These are phyloP conservation scores for Eidolon helvum DNA, from an alignment of 2,113 vertebrate species.

Conservation along the genomic window DNA sequence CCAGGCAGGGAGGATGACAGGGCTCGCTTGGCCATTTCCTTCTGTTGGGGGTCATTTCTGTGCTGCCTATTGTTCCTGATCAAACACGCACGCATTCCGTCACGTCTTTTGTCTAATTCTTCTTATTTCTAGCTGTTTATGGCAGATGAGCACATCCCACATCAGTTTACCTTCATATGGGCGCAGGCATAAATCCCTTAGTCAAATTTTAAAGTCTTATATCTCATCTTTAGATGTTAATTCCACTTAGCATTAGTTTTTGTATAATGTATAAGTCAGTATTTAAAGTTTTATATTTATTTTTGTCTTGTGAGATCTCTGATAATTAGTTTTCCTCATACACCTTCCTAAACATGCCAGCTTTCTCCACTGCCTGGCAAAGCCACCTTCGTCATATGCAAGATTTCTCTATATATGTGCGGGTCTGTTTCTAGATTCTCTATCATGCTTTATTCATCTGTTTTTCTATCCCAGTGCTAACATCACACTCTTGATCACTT, in stretches of 20 bases:
- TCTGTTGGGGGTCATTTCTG: background rate
- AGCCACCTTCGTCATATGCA: too few relatives aligned
- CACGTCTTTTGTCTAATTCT: background rate
- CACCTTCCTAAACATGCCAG: background rate
- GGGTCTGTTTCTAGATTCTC: background rate
- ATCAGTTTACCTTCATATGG: background rate
- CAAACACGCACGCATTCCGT: background rate
- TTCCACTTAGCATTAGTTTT: background rate
- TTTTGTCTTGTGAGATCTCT: too few relatives aligned
- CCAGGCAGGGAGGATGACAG: rapidly evolving
- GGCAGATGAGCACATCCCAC: background rate
- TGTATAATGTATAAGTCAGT: background rate
- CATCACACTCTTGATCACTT: background rate
- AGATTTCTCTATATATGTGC: rapidly evolving
- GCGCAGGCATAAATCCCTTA: background rate
- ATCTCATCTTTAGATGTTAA: background rate
- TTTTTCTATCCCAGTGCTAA: background rate
- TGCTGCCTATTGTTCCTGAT: rapidly evolving
- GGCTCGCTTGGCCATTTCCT: background rate
- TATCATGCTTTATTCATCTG: background rate
- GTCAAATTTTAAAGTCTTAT: background rate
- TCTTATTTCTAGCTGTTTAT: background rate
- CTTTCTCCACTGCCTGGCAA: background rate
- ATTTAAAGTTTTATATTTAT: background rate
- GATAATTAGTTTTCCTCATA: background rate